phyloP scores from a whole-genome alignment of 1,140 invertebrate genomes.

The Vanessa tameamea region DNA sequence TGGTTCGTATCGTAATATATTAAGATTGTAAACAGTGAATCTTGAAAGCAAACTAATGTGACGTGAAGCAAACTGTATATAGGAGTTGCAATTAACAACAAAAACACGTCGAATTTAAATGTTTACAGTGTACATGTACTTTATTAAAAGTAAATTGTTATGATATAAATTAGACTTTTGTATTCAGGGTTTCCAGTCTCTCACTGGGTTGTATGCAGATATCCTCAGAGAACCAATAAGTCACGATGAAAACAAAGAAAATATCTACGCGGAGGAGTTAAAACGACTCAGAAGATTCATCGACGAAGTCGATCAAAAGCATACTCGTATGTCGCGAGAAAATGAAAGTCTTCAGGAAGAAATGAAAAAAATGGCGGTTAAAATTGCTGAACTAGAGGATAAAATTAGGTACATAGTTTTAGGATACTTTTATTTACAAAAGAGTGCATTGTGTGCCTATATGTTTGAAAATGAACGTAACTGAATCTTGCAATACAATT shows the following conservation, averaged over 20 bases:
- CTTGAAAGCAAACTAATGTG: no score
- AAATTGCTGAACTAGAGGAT: conserved; percentile 60
- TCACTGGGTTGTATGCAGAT: conserved; percentile 64
- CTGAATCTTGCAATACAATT: no score
- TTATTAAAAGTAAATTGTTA: not conserved
- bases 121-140: not conserved
- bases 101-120: not conserved
- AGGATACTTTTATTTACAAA: no score
- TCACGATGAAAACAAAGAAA: conserved; percentile 41
- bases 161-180: not conserved
- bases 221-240: conserved; percentile 48
- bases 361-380: conserved; percentile 58
- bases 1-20: no score
- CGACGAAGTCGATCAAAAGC: conserved; percentile 59
- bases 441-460: no score
- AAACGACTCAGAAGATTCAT: conserved; percentile 55
- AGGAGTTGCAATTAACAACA: no score
- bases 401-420: conserved; percentile 56
- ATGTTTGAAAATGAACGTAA: no score
- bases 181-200: conserved; percentile 60
- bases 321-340: conserved; percentile 52
- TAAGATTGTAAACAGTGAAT: no score
- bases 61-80: no score
- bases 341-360: conserved; percentile 58
- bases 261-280: conserved; percentile 46